phyloP scores from a whole-genome alignment of 2,113 vertebrate genomes.

The Chaetodon trifascialis region DNA sequence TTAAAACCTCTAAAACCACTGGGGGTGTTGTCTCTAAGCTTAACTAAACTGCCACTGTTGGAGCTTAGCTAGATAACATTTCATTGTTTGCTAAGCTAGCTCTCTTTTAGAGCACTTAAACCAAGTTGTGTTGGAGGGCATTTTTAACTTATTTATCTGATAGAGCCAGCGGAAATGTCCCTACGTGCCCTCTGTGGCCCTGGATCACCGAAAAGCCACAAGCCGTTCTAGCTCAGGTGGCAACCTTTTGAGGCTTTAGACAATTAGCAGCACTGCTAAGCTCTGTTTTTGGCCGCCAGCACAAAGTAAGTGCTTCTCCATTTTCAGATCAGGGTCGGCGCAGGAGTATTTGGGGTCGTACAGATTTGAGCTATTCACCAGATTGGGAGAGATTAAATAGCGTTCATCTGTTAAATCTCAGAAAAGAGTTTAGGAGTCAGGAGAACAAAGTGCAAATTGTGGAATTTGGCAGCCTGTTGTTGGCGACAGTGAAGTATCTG shows the following conservation, averaged over 20 bases:
- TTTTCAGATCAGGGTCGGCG: conserved; percentile 54
- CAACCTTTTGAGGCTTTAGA: conserved; percentile 72
- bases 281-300: conserved; percentile 64
- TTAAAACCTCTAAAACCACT: conserved; percentile 71
- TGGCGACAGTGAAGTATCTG: background rate
- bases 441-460: background rate
- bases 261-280: conserved; percentile 73
- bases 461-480: conserved; percentile 5
- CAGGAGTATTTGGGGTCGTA: conserved; percentile 26
- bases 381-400: conserved; percentile 47
- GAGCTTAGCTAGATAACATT: conserved; percentile 68
- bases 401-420: conserved; percentile 44
- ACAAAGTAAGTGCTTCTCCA: conserved; percentile 58
- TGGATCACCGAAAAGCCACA: conserved; percentile 64
- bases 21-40: conserved; percentile 71
- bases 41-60: conserved; percentile 63
- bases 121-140: conserved; percentile 74
- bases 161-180: conserved; percentile 70
- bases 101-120: conserved; percentile 73
- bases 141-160: conserved; percentile 82
- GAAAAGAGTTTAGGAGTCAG: conserved; percentile 25
- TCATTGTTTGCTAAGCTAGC: conserved; percentile 72
- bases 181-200: conserved; percentile 57
- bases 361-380: conserved; percentile 34
- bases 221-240: conserved; percentile 66